These are phyloP conservation scores for Coenobita brevimanus DNA, from an alignment of 1,140 invertebrate species.

Conservation along the genomic window DNA sequence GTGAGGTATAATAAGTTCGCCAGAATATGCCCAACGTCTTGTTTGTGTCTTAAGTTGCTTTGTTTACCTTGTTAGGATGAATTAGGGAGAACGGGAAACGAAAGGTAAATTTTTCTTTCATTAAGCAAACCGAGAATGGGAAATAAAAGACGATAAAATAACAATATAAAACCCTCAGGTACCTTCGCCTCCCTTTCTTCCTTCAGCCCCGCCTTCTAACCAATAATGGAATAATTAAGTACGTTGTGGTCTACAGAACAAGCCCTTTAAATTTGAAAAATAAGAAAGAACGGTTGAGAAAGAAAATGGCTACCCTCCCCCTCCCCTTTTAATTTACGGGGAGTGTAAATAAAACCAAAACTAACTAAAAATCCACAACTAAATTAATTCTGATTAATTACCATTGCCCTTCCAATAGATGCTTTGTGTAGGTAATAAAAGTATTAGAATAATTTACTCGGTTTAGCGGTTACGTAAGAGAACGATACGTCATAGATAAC, in stretches of 20 bases:
- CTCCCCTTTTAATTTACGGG: conserved; percentile 41
- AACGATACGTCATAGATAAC: neutral
- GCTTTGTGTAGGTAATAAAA: too few species aligned
- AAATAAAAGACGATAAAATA: conserved; percentile 1
- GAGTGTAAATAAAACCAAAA: conserved; percentile 29
- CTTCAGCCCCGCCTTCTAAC: neutral
- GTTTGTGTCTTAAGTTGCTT: neutral
- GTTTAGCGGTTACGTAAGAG: neutral
- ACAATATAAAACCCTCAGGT: neutral
- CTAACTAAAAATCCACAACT: neutral
- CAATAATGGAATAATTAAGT: neutral
- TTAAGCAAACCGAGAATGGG: conserved; percentile 39
- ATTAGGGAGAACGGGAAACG: conserved; percentile 50
- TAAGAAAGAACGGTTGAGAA: conserved; percentile 25
- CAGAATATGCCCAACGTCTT: too few species aligned
- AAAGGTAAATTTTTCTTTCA: conserved; percentile 36
- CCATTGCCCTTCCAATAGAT: neutral
- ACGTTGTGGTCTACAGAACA: neutral
- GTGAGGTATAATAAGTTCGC: too few species aligned
- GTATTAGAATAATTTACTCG: too few species aligned
- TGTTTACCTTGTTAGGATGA: conserved; percentile 36
- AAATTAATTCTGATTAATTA: neutral
- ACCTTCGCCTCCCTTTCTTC: neutral
- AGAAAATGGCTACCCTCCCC: conserved; percentile 35
- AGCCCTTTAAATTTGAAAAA: neutral